phyloP scores from a whole-genome alignment of 2,113 vertebrate species.

The Proteles cristata region DNA sequence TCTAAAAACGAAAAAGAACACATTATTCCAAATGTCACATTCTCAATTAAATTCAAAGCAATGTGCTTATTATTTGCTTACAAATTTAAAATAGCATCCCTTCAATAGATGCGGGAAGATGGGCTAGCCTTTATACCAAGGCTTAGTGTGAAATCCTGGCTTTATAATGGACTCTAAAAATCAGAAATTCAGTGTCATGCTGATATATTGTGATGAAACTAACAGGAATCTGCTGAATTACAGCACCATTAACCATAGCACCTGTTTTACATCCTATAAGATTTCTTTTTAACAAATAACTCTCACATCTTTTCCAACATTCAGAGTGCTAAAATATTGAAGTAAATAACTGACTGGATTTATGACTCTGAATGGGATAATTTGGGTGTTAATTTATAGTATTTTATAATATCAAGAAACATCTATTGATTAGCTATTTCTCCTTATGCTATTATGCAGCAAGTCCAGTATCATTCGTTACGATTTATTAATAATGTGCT shows the following conservation, averaged over 20 bases:
- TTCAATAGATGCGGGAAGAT: neutral
- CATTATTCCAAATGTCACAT: neutral
- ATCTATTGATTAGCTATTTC: neutral
- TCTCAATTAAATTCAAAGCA: neutral
- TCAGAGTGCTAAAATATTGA: constrained; percentile 16
- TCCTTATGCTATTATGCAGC: neutral
- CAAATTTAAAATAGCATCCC: neutral
- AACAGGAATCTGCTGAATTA: neutral
- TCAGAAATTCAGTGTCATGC: neutral
- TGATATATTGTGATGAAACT: neutral
- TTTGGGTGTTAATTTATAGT: neutral
- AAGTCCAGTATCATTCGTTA: neutral
- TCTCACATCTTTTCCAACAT: neutral
- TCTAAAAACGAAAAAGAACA: neutral
- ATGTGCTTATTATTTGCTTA: neutral
- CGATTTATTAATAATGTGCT: constrained; percentile 22
- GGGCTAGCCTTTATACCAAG: neutral
- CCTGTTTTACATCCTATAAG: neutral
- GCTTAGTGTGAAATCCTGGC: neutral
- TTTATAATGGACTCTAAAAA: neutral
- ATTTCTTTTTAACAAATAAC: neutral
- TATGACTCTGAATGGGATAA: neutral
- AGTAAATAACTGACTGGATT: neutral
- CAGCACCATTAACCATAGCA: neutral
- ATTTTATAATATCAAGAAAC: neutral